Conservation (phyloP, 2,888 invertebrate genomes). For the Oegoconia quadripuncta region DNA sequence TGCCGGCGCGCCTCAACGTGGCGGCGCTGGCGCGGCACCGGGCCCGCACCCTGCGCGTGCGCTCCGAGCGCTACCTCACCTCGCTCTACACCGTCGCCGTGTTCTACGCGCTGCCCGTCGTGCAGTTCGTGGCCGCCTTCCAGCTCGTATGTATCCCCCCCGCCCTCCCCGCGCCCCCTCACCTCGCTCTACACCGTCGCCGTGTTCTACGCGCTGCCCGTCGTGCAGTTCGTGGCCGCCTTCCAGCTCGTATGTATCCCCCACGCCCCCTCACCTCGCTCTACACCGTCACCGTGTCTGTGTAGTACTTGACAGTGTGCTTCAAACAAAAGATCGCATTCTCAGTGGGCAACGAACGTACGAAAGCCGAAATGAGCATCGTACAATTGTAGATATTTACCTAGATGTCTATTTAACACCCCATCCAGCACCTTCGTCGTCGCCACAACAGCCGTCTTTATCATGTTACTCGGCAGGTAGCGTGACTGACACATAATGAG, state of each 20-base stretch:
- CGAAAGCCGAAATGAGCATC: no score
- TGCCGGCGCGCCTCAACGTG: constrained; percentile 62
- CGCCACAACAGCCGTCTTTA: no score
- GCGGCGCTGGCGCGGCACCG: constrained; percentile 60
- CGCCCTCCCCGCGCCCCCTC: background rate
- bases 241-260: constrained; percentile 75
- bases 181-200: constrained; percentile 86
- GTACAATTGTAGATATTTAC: no score
- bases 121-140: constrained; percentile 92
- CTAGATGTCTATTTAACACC: no score
- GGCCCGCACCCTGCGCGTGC: constrained; percentile 59
- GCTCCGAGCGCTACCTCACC: constrained; percentile 73
- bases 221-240: constrained; percentile 90
- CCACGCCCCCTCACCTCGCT: constrained; percentile 67
- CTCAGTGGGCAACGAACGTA: no score
- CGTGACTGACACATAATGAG: no score
- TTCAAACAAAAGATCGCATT: no score
- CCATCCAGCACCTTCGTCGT: no score
- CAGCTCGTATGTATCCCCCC: constrained; percentile 54
- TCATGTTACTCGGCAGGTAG: no score
- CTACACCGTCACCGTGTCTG: constrained; percentile 88
- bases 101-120: constrained; percentile 92
- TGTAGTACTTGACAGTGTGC: no score
- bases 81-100: constrained; percentile 88
- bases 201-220: constrained; percentile 92